Percentiles rank a stretch among this genome's conserved stretches.
Evolutionary conservation across 1,140 invertebrate species (phyloP).

Genomic region (Megalonaias nervosa): DNA sequence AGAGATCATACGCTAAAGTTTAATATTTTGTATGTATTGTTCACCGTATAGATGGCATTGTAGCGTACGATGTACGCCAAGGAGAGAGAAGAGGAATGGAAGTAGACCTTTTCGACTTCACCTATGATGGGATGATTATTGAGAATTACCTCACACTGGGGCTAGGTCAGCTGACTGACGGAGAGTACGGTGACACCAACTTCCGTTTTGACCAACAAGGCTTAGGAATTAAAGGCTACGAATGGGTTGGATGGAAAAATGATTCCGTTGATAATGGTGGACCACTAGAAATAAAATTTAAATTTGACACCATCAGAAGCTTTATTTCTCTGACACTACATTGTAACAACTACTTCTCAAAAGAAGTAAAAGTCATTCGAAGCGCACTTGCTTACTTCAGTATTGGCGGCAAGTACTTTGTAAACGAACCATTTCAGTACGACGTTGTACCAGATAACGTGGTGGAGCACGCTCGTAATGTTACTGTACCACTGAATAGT

Average conservation of each 20-base stretch:
- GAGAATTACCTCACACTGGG: slow-evolving; percentile 75
- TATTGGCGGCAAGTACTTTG: slow-evolving; percentile 82
- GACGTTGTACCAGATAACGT: slow-evolving; percentile 86
- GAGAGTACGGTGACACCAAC: slow-evolving; percentile 80
- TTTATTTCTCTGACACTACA: slow-evolving; percentile 88
- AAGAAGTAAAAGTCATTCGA: slow-evolving; percentile 78
- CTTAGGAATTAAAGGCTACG: slow-evolving; percentile 80
- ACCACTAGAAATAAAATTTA: slow-evolving; percentile 77
- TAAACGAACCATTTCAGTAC: slow-evolving; percentile 80
- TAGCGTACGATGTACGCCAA: slow-evolving; percentile 88
- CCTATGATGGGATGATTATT: slow-evolving; percentile 86
- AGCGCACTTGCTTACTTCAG: slow-evolving; percentile 84
- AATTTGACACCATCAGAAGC: slow-evolving; percentile 90
- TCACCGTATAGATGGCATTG: slow-evolving; percentile 80
- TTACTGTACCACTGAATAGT: slow-evolving; percentile 89
- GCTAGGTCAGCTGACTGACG: slow-evolving; percentile 91
- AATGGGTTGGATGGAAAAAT: slow-evolving; percentile 95
- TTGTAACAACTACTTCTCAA: slow-evolving; percentile 81
- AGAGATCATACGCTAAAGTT: too few species aligned
- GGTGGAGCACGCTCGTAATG: slow-evolving; percentile 86
- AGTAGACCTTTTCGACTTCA: slow-evolving; percentile 90
- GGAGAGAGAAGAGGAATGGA: slow-evolving; percentile 82
- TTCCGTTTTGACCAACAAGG: slow-evolving; percentile 81
- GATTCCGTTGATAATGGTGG: slow-evolving; percentile 75
- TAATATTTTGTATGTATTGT: slow-evolving; percentile 48